Evolutionary conservation across 2,888 invertebrate species (phyloP).

Genomic region (Chrysolina americana): DNA sequence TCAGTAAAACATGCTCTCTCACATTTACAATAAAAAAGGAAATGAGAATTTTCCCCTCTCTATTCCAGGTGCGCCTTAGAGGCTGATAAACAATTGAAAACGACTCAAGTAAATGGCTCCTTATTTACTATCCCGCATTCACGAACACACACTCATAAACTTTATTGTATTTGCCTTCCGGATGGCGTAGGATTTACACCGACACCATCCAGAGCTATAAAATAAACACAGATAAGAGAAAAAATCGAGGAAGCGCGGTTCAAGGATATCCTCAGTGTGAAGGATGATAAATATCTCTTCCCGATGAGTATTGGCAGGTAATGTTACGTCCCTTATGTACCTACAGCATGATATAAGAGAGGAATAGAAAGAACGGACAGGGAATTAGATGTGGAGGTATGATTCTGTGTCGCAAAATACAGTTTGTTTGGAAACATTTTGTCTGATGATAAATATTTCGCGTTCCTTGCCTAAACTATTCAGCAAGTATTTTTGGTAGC

Average conservation of each 20-base stretch:
- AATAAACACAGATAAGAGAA: constrained; percentile 29
- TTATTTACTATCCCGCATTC: constrained; percentile 16
- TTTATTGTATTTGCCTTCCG: constrained; percentile 24
- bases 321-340: constrained; percentile 16
- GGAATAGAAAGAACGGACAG: not conserved
- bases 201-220: constrained; percentile 23
- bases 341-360: constrained; percentile 15
- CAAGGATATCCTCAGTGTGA: constrained; percentile 29
- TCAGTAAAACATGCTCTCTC: no score
- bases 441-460: no score
- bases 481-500: no score
- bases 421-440: not conserved
- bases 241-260: constrained; percentile 26
- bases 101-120: constrained; percentile 18
- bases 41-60: not conserved
- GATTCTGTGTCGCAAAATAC: not conserved
- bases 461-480: no score
- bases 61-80: not conserved
- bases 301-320: constrained; percentile 27
- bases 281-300: constrained; percentile 26
- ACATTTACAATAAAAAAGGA: not conserved
- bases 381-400: not conserved
- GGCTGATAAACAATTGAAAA: constrained; percentile 12
- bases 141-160: constrained; percentile 21
- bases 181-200: constrained; percentile 19